A percentile compares a stretch with the other conserved stretches of the same genome.
Evolutionary conservation across 2,797 vertebrate genomes (phyloP).

Genomic region (Avahi laniger): DNA sequence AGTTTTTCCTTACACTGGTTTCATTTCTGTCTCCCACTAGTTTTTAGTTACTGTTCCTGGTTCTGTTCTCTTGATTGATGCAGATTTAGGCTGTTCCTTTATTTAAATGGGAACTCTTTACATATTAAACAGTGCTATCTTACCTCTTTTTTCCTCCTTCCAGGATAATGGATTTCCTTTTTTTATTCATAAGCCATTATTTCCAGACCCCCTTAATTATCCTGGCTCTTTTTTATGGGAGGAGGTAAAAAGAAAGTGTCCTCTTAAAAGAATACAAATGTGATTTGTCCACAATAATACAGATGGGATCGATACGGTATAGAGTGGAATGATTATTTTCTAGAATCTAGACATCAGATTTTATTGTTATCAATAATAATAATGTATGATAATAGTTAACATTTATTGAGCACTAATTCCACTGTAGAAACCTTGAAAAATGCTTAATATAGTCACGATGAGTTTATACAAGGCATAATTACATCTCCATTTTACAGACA

Average conservation of each 20-base stretch:
- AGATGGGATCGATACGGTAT: not conserved
- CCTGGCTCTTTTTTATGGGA: not conserved
- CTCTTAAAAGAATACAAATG: not conserved
- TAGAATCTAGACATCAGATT: not conserved
- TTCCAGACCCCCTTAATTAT: not conserved
- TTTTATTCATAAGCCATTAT: not conserved
- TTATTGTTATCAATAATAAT: slow-evolving; percentile 8
- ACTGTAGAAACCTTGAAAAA: not conserved
- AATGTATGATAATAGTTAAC: not conserved
- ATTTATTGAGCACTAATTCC: not conserved
- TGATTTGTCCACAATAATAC: not conserved
- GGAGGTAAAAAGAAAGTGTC: not conserved
- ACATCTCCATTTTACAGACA: not conserved
- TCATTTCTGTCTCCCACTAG: not conserved
- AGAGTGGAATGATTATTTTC: not conserved
- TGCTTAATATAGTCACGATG: not conserved
- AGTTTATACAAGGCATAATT: not conserved
- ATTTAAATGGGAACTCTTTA: not conserved
- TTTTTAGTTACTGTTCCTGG: not conserved
- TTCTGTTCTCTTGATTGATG: not conserved
- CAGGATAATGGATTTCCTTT: not conserved
- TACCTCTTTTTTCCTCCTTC: not conserved
- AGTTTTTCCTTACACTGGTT: not conserved
- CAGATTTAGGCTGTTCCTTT: not conserved
- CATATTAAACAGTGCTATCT: not conserved